phyloP scores from a whole-genome alignment of 2,888 invertebrate species.

The Hybos culiciformis region DNA sequence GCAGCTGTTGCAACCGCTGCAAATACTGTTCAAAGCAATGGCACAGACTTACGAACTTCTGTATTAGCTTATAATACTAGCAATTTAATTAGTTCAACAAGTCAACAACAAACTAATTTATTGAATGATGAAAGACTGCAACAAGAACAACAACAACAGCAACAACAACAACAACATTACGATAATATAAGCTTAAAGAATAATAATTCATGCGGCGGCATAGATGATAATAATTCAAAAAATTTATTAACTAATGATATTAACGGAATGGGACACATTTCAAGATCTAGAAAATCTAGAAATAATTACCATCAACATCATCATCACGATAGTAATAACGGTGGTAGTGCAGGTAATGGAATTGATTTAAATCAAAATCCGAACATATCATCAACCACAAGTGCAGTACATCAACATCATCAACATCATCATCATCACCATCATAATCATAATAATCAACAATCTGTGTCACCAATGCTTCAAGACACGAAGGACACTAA shows the following conservation, averaged over 20 bases:
- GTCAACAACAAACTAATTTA: conserved; percentile 1
- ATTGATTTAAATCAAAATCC: conserved; percentile 14
- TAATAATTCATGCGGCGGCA: conserved; percentile 11
- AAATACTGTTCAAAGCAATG: neutral
- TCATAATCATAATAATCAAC: no score
- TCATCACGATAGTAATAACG: conserved; percentile 9
- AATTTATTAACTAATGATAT: neutral
- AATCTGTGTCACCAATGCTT: neutral
- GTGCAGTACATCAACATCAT: conserved; percentile 17
- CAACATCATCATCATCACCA: neutral
- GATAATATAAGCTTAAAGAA: conserved; percentile 14
- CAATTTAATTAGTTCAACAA: neutral
- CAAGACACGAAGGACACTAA: neutral
- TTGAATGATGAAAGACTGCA: conserved; percentile 7
- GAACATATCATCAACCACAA: conserved; percentile 28
- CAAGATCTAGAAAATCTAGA: neutral
- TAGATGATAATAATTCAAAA: conserved; percentile 10
- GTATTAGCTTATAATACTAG: conserved; percentile 25
- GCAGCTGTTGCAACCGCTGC: conserved; percentile 54
- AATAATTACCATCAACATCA: conserved; percentile 19
- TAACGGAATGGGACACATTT: conserved; percentile 1
- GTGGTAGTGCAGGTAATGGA: conserved; percentile 10
- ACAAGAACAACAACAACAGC: neutral
- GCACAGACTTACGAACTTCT: conserved; percentile 26
- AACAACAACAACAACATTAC: conserved; percentile 9